Percentiles rank a stretch among this genome's conserved stretches.
phyloP scores from a whole-genome alignment of 2,797 vertebrate genomes.

The Notolepis coatsorum region DNA sequence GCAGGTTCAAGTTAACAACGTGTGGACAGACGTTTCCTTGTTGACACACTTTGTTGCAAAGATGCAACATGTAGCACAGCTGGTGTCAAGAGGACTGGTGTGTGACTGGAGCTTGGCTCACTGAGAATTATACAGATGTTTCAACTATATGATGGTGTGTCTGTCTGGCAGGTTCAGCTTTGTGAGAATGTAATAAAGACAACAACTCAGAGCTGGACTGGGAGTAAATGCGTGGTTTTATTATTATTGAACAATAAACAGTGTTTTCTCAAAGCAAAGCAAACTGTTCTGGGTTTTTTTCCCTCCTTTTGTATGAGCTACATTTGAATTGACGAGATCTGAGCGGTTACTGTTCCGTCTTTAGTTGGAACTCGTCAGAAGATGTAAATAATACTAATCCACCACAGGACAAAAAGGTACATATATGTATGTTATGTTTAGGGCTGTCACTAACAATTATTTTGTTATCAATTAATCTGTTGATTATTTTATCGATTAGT shows the following conservation, averaged over 20 bases:
- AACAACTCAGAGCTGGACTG: slow-evolving; percentile 74
- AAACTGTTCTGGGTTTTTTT: neutral
- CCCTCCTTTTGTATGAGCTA: neutral
- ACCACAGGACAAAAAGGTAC: no score
- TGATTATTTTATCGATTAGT: no score
- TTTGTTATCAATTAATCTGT: no score
- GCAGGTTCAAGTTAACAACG: slow-evolving; percentile 19
- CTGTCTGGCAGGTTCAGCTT: slow-evolving; percentile 86
- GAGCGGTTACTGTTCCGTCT: no score
- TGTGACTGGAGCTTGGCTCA: slow-evolving; percentile 39
- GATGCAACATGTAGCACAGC: neutral
- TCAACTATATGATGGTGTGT: slow-evolving; percentile 44
- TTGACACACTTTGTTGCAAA: neutral
- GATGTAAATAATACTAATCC: no score
- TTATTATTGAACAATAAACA: slow-evolving; percentile 56
- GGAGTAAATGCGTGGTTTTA: slow-evolving; percentile 66
- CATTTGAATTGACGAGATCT: no score
- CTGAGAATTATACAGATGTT: slow-evolving; percentile 31
- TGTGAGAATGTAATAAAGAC: slow-evolving; percentile 51
- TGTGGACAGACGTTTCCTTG: neutral
- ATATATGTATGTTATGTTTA: no score
- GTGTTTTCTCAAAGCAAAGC: slow-evolving; percentile 45
- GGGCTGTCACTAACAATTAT: no score
- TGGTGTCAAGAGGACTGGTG: neutral
- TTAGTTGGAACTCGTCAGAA: no score